Conservation (phyloP, 2,797 vertebrate species). For the Cyclura pinguis region DNA sequence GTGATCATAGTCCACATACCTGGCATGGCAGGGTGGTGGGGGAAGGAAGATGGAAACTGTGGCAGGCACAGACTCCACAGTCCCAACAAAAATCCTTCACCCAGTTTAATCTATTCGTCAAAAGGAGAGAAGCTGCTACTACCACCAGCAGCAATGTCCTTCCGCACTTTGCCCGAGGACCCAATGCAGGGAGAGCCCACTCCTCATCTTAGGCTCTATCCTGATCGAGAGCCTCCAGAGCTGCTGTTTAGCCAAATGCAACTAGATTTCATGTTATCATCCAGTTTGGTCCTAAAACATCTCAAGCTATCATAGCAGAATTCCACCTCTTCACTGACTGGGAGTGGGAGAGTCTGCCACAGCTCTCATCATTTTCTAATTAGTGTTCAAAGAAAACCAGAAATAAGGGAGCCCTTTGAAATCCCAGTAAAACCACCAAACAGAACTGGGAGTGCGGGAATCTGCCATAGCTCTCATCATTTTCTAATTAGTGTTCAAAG, state of each 20-base stretch:
- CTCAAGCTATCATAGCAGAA: background rate
- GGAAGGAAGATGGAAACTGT: background rate
- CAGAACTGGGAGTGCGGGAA: slow-evolving; percentile 36
- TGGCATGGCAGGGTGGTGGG: too few species aligned
- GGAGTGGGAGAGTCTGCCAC: slow-evolving; percentile 47
- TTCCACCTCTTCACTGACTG: slow-evolving; percentile 35
- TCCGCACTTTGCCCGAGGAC: background rate
- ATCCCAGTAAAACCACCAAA: slow-evolving; percentile 67
- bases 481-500: slow-evolving; percentile 71
- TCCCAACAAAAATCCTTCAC: background rate
- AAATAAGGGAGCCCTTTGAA: slow-evolving; percentile 70
- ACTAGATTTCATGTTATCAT: background rate
- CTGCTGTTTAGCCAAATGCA: background rate
- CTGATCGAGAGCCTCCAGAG: background rate
- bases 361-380: slow-evolving; percentile 68
- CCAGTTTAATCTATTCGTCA: background rate
- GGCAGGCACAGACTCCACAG: background rate
- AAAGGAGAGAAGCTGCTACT: background rate
- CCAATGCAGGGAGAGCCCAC: background rate
- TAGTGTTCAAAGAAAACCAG: slow-evolving; percentile 71
- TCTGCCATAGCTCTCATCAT: slow-evolving; percentile 59
- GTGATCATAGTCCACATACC: too few species aligned
- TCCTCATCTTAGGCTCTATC: background rate
- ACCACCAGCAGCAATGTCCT: background rate
- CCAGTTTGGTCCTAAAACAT: slow-evolving; percentile 2